Evolutionary conservation across 2,888 invertebrate genomes (phyloP), one percentile per base, ranked within the genome.

Genomic region (Hyalella azteca): DNA sequence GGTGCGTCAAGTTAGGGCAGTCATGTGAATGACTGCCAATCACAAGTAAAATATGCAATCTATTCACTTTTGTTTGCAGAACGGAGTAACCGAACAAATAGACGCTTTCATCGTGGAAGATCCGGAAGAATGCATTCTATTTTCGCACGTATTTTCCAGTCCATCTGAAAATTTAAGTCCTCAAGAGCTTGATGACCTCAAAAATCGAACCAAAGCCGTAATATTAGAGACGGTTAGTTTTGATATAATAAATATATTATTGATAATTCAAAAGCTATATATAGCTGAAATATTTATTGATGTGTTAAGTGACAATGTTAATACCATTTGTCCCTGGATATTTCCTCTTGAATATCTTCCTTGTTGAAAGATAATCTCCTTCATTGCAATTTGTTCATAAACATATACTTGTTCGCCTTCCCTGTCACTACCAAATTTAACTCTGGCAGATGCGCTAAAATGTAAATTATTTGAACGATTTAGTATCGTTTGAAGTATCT

Each of bases 71-170:
- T 45, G 45, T 45, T 9, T 22, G 13, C 77, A 83, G 83, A 81
- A 79, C 60, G 54, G 66, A n/a, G 79, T 83, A 49, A 76, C 22
- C 29, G 77, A 77, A n/a, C 40, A 48, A 22, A 32, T 83, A 2
- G 79, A 66, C 7, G 59, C 77, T 48, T 83, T 78, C 49, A 79
- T 83, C 32, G 81, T 81, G 45, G 75, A 50, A 3, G 32, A 26
- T 7, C 81, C 81, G 5, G 75, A 77, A 26, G 81, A 83, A 29
- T 81, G 82, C 0, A 81, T 82, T 2, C 81, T 85, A n/a, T 85
- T 81, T 73, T 40, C 81, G 3, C 80, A 78, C 0, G 81, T 85
- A 29, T 73, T 77, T 0, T 76, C 78, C 19, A 22, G 22, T 39
- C 81, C 85, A 11, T 79, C 85, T 0, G 73, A 40, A 26, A 73